Evolutionary conservation across 2,797 vertebrate species (phyloP), one percentile per base, ranked within the genome.

Genomic region (Betta splendens): DNA sequence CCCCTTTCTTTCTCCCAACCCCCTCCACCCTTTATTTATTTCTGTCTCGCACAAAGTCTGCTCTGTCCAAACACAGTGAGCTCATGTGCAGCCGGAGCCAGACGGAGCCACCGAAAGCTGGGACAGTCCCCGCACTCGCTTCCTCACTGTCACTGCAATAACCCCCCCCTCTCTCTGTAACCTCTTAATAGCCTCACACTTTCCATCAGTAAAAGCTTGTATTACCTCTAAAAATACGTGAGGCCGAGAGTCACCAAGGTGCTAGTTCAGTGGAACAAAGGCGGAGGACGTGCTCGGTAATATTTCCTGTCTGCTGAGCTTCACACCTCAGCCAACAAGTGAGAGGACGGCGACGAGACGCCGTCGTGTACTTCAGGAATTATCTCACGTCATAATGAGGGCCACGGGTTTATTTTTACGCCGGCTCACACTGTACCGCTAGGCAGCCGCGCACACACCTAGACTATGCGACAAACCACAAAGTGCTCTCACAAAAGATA

Each of bases 281-380:
- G 72, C 60, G 32, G 68, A 42, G 69, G 70, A 68, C 46, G 74
- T 47, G 63, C 71, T 60, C 72, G 68, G 77, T 85, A 81, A 83
- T 84, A 84, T 79, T 73, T 70, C 66, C 85, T 85, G 84, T 87
- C 85, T 49, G 20, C 3, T 2, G 4, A 35, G 70, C 59, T 64
- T 66, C 80, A 69, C 52, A 72, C 70, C 66, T 37, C 65, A n/a
- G 69, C 66, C 33, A 48, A 64, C 70, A 59, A 64, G 75, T 37
- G 68, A 66, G 58, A 59, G 72, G 39, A 38, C 35, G 46, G 26
- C 9, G 16, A 17, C 33, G 63, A 44, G 13, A 67, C 71, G 57
- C 66, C 39, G 42, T 38, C n/a, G n/a, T n/a, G n/a, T n/a, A n/a
- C n/a, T n/a, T 68, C 23, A 11, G 39, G 43, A 55, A 55, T 73